Evolutionary conservation across 2,797 vertebrate genomes (phyloP), one percentile per base, ranked within the genome.

Genomic region (Sebastiscus tertius): DNA sequence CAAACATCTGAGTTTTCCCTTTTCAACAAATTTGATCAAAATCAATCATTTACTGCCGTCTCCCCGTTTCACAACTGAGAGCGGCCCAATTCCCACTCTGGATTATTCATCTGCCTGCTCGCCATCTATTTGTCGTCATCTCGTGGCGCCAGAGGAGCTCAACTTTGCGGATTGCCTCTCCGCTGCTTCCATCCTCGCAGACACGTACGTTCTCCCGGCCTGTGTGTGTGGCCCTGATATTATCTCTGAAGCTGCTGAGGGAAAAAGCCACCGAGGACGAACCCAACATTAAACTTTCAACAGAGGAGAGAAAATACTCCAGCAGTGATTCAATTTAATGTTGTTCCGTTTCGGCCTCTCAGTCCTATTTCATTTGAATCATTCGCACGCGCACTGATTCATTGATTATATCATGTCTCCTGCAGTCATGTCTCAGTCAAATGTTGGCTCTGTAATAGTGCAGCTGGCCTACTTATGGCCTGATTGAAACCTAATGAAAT

Each of bases 401-500:
- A 90, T 83, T 85, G 93, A 90, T 91, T 91, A 79, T 59, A 80
- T 92, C 87, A 85, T 79, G 83, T 82, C 87, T 92, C 90, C 91
- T 75, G 86, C 89, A 91, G 91, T 87, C 88, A 92, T 88, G 88
- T 88, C 87, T 80, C 90, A 89, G 83, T 86, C 87, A 87, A 75
- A 90, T 85, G 82, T 82, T 87, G 46, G 27, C 66, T 87, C 79
- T 79, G 66, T 81, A 81, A 87, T 77, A 61, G 80, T 79, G 81
- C 72, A 76, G 84, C 84, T 81, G 87, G 72, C 88, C 90, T 90
- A 86, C 84, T 92, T 91, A 82, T 88, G 77, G 82, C 72, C 84
- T 86, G 91, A 92, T 89, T 92, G 87, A 90, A 91, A 86, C 86
- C 85, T 88, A 92, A 94, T 94, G 88, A 90, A 91, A 90, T 90